Conservation (phyloP, 2,888 invertebrate species). For the Oasisia sp. region DNA sequence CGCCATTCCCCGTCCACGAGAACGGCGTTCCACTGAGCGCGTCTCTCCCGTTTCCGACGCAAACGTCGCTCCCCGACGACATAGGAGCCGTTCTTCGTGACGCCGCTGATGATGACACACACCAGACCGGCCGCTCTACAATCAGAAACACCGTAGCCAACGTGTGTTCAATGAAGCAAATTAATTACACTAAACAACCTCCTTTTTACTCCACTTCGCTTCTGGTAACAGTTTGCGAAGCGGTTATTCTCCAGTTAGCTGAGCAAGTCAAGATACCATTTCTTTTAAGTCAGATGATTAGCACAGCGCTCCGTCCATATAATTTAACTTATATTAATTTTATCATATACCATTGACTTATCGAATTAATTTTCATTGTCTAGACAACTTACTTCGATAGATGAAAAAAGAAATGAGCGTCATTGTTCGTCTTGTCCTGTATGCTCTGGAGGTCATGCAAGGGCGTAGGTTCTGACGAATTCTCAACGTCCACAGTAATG, state of each 20-base stretch:
- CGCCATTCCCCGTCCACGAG: slow-evolving; percentile 58
- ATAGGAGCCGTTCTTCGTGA: slow-evolving; percentile 63
- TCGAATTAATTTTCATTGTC: not conserved
- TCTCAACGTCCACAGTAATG: slow-evolving; percentile 46
- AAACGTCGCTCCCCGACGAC: slow-evolving; percentile 55
- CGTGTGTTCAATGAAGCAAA: too few species aligned
- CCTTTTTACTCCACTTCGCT: too few species aligned
- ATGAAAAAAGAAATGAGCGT: slow-evolving; percentile 58
- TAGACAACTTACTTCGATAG: slow-evolving; percentile 37
- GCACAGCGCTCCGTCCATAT: not conserved
- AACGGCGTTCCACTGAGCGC: slow-evolving; percentile 63
- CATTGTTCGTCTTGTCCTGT: slow-evolving; percentile 58
- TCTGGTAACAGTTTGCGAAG: too few species aligned
- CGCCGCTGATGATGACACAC: slow-evolving; percentile 58
- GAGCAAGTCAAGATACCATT: not conserved
- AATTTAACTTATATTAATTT: not conserved
- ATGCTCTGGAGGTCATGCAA: slow-evolving; percentile 59
- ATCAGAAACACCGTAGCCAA: slow-evolving; percentile 17
- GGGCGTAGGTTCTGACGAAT: slow-evolving; percentile 55
- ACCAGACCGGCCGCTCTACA: slow-evolving; percentile 58
- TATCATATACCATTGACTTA: not conserved
- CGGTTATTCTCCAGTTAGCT: too few species aligned
- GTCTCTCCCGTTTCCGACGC: slow-evolving; percentile 37
- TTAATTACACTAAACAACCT: too few species aligned
- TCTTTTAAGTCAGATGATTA: not conserved